Percentiles rank a stretch among this genome's conserved stretches.
phyloP scores from a whole-genome alignment of 2,113 vertebrate species.

The Anoura caudifer region DNA sequence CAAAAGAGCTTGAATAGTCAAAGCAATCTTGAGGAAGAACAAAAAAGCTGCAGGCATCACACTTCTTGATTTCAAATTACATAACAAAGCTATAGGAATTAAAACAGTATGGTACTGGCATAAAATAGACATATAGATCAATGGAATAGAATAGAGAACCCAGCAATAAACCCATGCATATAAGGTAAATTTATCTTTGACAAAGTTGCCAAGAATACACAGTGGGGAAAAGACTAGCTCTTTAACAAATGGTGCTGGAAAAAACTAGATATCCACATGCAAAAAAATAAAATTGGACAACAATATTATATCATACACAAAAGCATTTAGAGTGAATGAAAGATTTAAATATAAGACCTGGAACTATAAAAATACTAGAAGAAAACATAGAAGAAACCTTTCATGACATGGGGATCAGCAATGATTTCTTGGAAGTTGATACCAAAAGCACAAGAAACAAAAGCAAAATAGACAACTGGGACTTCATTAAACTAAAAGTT shows the following conservation, averaged over 20 bases:
- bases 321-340: neutral
- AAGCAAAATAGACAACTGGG: neutral
- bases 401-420: neutral
- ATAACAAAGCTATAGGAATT: no score
- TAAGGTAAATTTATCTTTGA: no score
- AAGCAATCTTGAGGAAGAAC: neutral
- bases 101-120: no score
- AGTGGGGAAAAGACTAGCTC: neutral
- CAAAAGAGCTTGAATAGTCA: neutral
- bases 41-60: no score
- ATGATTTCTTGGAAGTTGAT: neutral
- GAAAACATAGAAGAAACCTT: no score
- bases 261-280: no score
- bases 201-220: no score
- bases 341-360: neutral
- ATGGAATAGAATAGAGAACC: no score
- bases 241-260: neutral
- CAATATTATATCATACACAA: neutral
- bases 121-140: no score
- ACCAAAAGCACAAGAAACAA: neutral
- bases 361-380: neutral
- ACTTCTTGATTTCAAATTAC: no score
- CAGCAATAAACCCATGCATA: no score
- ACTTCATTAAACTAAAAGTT: neutral
- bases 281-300: neutral